These are phyloP conservation scores for Thyatira batis DNA, from an alignment of 2,888 invertebrate genomes.

Conservation along the genomic window DNA sequence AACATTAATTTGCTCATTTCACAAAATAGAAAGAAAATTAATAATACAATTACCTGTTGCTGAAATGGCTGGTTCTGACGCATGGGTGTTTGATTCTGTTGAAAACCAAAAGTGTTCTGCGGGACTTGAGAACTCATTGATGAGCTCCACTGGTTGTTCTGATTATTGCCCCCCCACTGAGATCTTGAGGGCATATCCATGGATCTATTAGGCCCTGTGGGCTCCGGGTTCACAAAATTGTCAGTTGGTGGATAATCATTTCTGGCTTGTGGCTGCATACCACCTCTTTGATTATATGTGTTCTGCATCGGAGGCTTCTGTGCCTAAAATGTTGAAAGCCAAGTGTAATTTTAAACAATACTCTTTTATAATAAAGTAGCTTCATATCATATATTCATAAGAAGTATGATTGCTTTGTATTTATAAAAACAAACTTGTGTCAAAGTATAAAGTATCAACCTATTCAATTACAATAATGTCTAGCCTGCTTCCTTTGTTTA, in stretches of 20 bases:
- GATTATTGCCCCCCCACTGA: conserved; percentile 30
- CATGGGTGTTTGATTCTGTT: conserved; percentile 18
- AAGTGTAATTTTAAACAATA: too few relatives aligned
- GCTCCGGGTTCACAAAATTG: conserved; percentile 14
- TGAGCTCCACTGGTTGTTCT: conserved; percentile 12
- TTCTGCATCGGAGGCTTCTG: conserved; percentile 21
- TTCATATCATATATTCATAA: too few relatives aligned
- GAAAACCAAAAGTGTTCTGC: conserved; percentile 31
- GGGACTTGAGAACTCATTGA: conserved; percentile 18
- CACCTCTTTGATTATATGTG: conserved; percentile 34
- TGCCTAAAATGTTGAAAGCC: conserved; percentile 20
- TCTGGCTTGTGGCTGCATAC: conserved; percentile 32
- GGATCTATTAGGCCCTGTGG: conserved; percentile 4
- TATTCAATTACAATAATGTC: too few relatives aligned
- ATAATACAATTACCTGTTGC: conserved; percentile 37
- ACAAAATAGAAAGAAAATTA: neutral
- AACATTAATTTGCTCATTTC: too few relatives aligned
- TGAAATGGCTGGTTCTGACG: conserved; percentile 22
- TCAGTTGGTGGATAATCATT: neutral
- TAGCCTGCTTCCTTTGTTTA: too few relatives aligned
- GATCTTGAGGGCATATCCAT: conserved; percentile 9
- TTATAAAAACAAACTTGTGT: too few relatives aligned
- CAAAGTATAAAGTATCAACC: too few relatives aligned
- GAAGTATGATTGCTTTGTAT: too few relatives aligned
- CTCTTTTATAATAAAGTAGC: too few relatives aligned